These are phyloP conservation scores for Camarhynchus parvulus DNA, from an alignment of 2,113 vertebrate species.

Conservation along the genomic window DNA sequence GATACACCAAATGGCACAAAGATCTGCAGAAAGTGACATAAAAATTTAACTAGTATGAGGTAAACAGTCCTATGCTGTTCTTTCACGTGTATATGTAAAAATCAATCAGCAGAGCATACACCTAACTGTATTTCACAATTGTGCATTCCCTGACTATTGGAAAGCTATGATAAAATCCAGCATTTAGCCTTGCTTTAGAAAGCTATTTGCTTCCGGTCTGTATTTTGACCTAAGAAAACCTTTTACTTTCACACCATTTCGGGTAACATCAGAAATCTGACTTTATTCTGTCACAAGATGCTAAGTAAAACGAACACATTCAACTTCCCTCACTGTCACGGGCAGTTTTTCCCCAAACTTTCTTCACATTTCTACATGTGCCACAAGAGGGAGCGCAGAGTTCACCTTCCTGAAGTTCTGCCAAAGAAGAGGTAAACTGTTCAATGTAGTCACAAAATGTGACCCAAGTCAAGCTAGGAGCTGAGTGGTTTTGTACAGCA, in stretches of 20 bases:
- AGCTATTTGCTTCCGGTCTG: not conserved
- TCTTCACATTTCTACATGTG: not conserved
- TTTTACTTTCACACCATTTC: not conserved
- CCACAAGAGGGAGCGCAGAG: slow-evolving; percentile 73
- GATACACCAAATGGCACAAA: not conserved
- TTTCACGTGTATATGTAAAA: not conserved
- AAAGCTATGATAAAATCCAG: not conserved
- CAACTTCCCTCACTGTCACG: rapidly evolving
- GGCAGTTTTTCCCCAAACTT: not conserved
- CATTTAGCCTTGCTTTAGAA: not conserved
- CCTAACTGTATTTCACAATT: not conserved
- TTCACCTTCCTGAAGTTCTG: not conserved
- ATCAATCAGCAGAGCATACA: not conserved
- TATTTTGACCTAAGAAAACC: not conserved
- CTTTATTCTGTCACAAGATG: not conserved
- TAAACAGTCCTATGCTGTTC: not conserved
- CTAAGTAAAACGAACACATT: not conserved
- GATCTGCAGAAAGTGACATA: not conserved
- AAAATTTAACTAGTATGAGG: not conserved
- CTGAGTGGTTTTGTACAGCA: not conserved
- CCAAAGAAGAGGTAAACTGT: not conserved
- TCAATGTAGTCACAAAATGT: rapidly evolving
- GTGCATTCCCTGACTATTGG: not conserved
- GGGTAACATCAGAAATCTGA: not conserved
- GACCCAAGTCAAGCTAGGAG: not conserved